phyloP scores from a whole-genome alignment of 2,888 invertebrate species.

The Patella ulyssiponensis region DNA sequence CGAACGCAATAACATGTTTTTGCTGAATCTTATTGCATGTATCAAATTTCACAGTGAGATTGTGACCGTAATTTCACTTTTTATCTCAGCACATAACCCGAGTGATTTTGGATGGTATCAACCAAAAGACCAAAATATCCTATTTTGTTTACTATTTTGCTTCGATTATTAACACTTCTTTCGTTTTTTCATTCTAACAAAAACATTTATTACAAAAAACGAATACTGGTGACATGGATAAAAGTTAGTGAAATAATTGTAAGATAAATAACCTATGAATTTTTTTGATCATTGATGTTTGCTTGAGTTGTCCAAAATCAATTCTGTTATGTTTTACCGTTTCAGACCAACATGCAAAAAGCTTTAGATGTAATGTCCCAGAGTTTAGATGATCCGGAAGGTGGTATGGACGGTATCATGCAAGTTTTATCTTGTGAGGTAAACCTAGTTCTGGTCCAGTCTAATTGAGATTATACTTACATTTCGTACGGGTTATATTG shows the following conservation, averaged over 20 bases:
- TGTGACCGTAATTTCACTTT: no score
- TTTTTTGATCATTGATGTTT: no score
- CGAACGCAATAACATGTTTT: no score
- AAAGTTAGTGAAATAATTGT: no score
- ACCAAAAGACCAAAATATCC: not conserved
- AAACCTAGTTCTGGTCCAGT: constrained; percentile 25
- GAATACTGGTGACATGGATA: not conserved
- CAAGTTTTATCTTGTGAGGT: constrained; percentile 86
- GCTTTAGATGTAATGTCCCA: constrained; percentile 78
- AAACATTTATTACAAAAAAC: not conserved
- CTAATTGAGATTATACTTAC: no score
- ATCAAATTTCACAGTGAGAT: no score
- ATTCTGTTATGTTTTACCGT: not conserved
- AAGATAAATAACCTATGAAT: no score
- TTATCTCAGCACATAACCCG: not conserved
- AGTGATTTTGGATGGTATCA: not conserved
- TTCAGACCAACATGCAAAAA: constrained; percentile 36
- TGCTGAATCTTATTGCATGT: no score
- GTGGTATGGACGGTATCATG: constrained; percentile 98
- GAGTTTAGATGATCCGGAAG: constrained; percentile 96
- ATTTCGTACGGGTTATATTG: not conserved
- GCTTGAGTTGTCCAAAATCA: no score
- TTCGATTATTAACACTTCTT: not conserved
- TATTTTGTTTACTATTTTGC: not conserved
- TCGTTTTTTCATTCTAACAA: not conserved